These are phyloP conservation scores for Saccopteryx bilineata DNA, from an alignment of 2,113 vertebrate genomes.

Conservation along the genomic window DNA sequence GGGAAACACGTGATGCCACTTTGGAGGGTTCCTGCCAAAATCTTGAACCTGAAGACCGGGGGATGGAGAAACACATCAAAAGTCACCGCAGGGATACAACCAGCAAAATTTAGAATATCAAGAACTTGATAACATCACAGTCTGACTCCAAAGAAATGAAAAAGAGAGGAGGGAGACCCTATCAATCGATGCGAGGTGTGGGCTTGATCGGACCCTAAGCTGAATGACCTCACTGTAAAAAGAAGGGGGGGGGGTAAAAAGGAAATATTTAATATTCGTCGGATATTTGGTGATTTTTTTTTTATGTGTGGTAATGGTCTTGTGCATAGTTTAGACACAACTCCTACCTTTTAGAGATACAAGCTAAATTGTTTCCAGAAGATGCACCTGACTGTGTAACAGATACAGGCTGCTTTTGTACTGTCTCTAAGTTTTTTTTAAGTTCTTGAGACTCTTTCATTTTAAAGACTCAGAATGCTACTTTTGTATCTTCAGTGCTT, in stretches of 20 bases:
- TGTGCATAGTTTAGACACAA: not conserved
- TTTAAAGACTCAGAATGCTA: not conserved
- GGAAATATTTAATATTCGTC: not conserved
- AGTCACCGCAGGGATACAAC: not conserved
- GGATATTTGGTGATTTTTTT: not conserved
- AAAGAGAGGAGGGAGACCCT: not conserved
- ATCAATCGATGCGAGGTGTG: not conserved
- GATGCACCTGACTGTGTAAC: not conserved
- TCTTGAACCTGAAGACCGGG: not conserved
- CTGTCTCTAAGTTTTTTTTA: not conserved
- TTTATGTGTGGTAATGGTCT: not conserved
- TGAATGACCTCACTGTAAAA: not conserved
- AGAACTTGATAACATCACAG: not conserved
- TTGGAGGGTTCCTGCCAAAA: not conserved
- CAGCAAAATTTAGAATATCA: not conserved
- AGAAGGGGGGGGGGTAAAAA: not conserved
- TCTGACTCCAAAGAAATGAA: not conserved
- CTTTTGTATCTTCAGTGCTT: not conserved
- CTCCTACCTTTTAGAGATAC: not conserved
- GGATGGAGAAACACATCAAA: not conserved
- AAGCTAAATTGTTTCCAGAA: not conserved
- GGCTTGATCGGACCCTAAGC: not conserved
- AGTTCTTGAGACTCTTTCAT: not conserved
- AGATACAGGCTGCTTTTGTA: not conserved
- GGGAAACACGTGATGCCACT: fast-evolving